phyloP scores from a whole-genome alignment of 2,797 vertebrate genomes.

The Manis crassicaudata region DNA sequence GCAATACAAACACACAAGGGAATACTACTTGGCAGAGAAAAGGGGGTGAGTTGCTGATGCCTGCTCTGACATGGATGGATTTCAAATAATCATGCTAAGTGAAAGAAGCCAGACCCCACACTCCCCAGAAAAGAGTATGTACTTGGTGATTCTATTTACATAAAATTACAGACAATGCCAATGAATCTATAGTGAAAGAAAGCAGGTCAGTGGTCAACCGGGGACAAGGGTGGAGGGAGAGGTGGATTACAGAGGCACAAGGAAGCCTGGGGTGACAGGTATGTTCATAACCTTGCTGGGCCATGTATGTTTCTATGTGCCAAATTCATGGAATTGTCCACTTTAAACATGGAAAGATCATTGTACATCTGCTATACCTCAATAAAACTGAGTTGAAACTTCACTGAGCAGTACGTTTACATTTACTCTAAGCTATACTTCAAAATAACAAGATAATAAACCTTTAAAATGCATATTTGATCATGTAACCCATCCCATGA shows the following conservation, averaged over 20 bases:
- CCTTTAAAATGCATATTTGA: background rate
- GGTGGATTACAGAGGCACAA: accelerated
- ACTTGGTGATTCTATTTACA: background rate
- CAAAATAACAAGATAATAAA: background rate
- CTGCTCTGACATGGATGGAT: accelerated
- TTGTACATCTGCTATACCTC: background rate
- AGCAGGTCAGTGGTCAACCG: too few relatives aligned
- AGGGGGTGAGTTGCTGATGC: too few relatives aligned
- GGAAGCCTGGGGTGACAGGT: too few relatives aligned
- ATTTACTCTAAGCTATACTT: background rate
- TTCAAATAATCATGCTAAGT: background rate
- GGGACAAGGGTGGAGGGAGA: background rate
- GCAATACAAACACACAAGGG: accelerated
- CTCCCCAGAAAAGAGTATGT: background rate
- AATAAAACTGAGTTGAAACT: background rate
- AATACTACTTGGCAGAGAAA: background rate
- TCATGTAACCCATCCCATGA: background rate
- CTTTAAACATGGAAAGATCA: background rate
- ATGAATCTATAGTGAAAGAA: background rate
- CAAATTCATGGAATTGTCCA: background rate
- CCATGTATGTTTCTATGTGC: background rate
- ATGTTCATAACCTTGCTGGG: background rate
- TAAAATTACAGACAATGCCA: background rate
- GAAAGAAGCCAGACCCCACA: background rate
- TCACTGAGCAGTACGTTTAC: background rate